Conservation (phyloP, 2,113 vertebrate species). For the Petaurus breviceps region DNA sequence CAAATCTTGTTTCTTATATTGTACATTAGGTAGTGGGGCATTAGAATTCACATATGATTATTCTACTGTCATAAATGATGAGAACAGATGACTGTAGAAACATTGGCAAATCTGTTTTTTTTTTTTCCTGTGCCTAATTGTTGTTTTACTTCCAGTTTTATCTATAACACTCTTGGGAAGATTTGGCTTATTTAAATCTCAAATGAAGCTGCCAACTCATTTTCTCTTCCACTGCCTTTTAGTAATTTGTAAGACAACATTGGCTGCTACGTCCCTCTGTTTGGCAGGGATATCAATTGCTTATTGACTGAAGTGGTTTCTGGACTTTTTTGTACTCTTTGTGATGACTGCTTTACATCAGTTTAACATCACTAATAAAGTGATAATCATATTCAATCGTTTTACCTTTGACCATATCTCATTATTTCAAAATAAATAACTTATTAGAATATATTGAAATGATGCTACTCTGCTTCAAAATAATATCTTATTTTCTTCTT, state of each 20-base stretch:
- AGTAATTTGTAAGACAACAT: not conserved
- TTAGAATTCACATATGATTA: not conserved
- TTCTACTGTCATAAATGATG: not conserved
- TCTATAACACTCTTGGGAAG: not conserved
- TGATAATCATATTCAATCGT: not conserved
- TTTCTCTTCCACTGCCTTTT: not conserved
- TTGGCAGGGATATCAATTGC: not conserved
- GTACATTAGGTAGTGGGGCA: not conserved
- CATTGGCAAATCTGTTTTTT: not conserved
- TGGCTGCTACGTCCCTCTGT: not conserved
- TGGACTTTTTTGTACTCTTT: not conserved
- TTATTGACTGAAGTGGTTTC: not conserved
- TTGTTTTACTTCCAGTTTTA: not conserved
- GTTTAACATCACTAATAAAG: not conserved
- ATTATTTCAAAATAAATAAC: not conserved
- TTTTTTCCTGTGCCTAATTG: not conserved
- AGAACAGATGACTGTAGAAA: not conserved
- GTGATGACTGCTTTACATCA: not conserved
- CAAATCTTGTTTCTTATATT: not conserved
- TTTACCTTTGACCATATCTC: not conserved
- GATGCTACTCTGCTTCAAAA: not conserved
- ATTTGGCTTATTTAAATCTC: not conserved
- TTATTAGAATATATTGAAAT: not conserved
- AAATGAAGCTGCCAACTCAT: not conserved
- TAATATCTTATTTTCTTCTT: not conserved